phyloP scores from a whole-genome alignment of 2,888 invertebrate species.

The Drosophila affinis region DNA sequence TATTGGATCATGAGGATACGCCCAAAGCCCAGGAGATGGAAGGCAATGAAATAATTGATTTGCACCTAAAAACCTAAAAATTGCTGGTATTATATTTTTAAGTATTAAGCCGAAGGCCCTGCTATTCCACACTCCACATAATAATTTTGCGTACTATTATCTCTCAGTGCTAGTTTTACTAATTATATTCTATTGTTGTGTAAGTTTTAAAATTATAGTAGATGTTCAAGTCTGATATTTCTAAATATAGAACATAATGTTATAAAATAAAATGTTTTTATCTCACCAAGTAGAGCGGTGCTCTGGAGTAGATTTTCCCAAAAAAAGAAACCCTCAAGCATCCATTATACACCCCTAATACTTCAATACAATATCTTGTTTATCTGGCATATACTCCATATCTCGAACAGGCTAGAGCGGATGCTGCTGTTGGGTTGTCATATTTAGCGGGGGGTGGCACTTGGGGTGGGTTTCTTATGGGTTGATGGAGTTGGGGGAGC shows the following conservation, averaged over 20 bases:
- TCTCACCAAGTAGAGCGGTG: conserved; percentile 35
- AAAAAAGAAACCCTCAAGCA: conserved; percentile 35
- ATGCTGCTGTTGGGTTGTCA: conserved; percentile 52
- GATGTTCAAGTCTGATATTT: neutral
- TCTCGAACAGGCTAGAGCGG: conserved; percentile 46
- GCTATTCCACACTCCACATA: too few relatives aligned
- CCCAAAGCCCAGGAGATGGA: conserved; percentile 80
- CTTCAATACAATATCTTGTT: conserved; percentile 54
- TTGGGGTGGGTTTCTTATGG: conserved; percentile 8
- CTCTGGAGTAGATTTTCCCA: conserved; percentile 33
- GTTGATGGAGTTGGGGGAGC: conserved; percentile 21
- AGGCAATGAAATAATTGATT: conserved; percentile 81
- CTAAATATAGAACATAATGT: neutral
- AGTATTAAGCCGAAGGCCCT: too few relatives aligned
- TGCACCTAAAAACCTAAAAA: conserved; percentile 40
- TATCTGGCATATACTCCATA: conserved; percentile 58
- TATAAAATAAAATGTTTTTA: neutral
- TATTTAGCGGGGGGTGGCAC: conserved; percentile 15
- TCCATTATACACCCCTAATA: conserved; percentile 59
- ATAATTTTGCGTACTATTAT: too few relatives aligned
- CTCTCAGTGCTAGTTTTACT: too few relatives aligned
- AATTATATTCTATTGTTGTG: neutral
- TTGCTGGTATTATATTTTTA: too few relatives aligned
- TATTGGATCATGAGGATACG: conserved; percentile 70
- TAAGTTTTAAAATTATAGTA: too few relatives aligned